These are phyloP conservation scores for Rousettus leschenaultii DNA, from an alignment of 2,113 vertebrate species.

Conservation along the genomic window DNA sequence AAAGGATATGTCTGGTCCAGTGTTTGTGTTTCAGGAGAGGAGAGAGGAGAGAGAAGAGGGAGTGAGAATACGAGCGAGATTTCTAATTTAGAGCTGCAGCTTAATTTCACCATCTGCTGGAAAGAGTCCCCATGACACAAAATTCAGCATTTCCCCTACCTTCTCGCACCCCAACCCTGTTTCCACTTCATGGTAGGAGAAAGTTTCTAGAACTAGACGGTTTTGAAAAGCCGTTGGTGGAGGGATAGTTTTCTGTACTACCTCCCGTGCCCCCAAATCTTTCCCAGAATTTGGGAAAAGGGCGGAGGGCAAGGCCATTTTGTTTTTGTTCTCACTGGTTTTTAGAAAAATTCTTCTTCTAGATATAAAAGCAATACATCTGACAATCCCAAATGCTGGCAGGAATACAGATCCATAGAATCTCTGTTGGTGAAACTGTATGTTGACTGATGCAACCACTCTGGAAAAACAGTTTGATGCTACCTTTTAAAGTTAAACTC, in stretches of 20 bases:
- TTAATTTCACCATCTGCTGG: constrained; percentile 37
- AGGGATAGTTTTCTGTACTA: background rate
- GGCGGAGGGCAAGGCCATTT: background rate
- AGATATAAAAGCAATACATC: background rate
- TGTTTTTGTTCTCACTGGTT: background rate
- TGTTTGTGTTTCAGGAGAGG: background rate
- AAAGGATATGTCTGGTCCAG: background rate
- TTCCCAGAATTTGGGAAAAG: background rate
- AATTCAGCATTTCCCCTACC: background rate
- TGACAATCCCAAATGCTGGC: background rate
- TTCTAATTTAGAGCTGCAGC: constrained; percentile 41
- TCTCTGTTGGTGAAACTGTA: background rate
- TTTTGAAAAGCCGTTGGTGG: background rate
- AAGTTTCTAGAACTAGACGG: background rate
- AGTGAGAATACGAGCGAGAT: background rate
- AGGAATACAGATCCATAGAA: background rate
- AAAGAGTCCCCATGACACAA: background rate
- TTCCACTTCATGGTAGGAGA: background rate
- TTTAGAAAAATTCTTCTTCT: background rate
- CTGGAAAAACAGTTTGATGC: background rate
- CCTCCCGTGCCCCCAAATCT: background rate
- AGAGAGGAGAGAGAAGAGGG: background rate
- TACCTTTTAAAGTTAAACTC: background rate
- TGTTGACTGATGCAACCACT: too few species aligned
- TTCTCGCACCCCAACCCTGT: background rate